Conservation (phyloP, 2,888 invertebrate species). For the Tenthredo mesomela region DNA sequence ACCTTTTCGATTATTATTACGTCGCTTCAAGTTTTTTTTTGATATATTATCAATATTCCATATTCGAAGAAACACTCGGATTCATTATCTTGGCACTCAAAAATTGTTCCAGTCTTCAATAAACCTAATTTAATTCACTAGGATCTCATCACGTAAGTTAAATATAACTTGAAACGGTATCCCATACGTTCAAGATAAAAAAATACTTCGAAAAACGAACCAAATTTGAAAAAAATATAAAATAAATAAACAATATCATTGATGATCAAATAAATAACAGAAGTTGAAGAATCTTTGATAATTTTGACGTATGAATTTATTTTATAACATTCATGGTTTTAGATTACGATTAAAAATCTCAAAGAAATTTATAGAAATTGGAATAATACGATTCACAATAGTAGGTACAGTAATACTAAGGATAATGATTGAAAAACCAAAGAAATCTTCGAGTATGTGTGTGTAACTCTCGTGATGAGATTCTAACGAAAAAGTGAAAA, state of each 20-base stretch:
- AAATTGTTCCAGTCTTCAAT: slow-evolving; percentile 56
- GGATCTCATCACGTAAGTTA: slow-evolving; percentile 22
- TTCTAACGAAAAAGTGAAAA: slow-evolving; percentile 35
- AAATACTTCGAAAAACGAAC: background rate
- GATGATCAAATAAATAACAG: background rate
- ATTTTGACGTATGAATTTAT: background rate
- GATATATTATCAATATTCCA: background rate
- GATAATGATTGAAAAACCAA: background rate
- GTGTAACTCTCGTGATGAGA: slow-evolving; percentile 21
- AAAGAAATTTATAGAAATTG: background rate
- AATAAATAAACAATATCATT: background rate
- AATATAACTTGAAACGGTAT: background rate
- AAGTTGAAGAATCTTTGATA: background rate
- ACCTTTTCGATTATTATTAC: background rate
- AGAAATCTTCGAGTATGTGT: background rate
- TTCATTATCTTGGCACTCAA: slow-evolving; percentile 60
- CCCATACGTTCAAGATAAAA: background rate
- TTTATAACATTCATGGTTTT: background rate
- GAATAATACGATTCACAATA: background rate
- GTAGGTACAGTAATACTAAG: background rate
- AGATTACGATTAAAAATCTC: background rate
- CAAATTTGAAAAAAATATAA: background rate
- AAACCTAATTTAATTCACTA: slow-evolving; percentile 41
- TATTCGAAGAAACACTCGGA: background rate
- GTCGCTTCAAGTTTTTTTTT: background rate